Conservation (phyloP, 2,797 vertebrate species). For the Pyrocephalus nanus region DNA sequence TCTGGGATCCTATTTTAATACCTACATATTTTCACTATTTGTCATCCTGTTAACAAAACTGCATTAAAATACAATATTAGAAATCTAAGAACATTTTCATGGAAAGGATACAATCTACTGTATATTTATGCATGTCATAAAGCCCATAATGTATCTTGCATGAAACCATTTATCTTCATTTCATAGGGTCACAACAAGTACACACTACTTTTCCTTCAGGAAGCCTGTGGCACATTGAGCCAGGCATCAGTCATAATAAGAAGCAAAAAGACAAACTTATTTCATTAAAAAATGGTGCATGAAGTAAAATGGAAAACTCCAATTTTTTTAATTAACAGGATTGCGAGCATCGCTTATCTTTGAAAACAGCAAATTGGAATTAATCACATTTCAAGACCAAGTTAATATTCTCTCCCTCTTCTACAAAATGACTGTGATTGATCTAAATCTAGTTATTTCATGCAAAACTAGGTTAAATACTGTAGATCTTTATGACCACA, state of each 20-base stretch:
- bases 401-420: conserved; percentile 60
- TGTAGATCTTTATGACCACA: conserved; percentile 58
- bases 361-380: conserved; percentile 64
- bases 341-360: conserved; percentile 52
- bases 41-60: conserved; percentile 64
- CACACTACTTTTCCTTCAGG: conserved; percentile 62
- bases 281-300: conserved; percentile 36
- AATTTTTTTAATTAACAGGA: conserved; percentile 66
- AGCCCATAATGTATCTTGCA: conserved; percentile 69
- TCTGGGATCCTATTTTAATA: conserved; percentile 52
- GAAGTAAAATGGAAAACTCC: conserved; percentile 47
- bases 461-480: conserved; percentile 66
- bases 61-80: conserved; percentile 62
- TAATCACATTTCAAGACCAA: conserved; percentile 65
- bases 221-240: conserved; percentile 53
- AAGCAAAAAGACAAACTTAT: conserved; percentile 57
- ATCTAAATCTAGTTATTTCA: conserved; percentile 68
- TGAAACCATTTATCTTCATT: conserved; percentile 72
- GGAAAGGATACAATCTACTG: conserved; percentile 44
- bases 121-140: conserved; percentile 68
- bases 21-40: conserved; percentile 51
- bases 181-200: conserved; percentile 71
- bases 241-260: conserved; percentile 50
- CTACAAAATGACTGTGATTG: conserved; percentile 59
- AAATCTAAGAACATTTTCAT: conserved; percentile 62